Evolutionary conservation across 1,140 invertebrate species (phyloP).

Genomic region (Cotesia chilonis): DNA sequence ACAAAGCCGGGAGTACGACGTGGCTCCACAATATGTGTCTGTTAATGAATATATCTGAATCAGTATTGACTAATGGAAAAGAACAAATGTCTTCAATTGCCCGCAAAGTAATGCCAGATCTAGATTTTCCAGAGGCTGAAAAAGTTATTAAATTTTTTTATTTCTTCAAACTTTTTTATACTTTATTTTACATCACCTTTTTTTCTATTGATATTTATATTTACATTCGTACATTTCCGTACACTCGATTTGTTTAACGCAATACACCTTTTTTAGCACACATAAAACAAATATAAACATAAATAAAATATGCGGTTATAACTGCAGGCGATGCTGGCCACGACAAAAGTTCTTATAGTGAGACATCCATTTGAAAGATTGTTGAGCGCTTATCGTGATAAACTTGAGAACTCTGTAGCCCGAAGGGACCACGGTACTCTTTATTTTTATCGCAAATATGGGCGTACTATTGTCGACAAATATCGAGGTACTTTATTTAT

Average conservation of each 20-base stretch:
- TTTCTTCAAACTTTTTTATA: constrained; percentile 25
- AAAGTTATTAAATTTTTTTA: constrained; percentile 45
- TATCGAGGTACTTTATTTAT: constrained; percentile 58
- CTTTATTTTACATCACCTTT: constrained; percentile 15
- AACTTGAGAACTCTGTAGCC: constrained; percentile 67
- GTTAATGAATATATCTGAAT: constrained; percentile 55
- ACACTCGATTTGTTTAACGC: too few relatives aligned
- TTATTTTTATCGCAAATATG: constrained; percentile 70
- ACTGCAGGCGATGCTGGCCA: constrained; percentile 58
- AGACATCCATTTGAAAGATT: constrained; percentile 74
- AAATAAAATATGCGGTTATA: too few relatives aligned
- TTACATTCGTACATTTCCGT: not conserved
- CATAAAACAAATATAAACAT: too few relatives aligned
- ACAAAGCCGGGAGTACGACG: constrained; percentile 68
- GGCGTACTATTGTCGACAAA: constrained; percentile 67
- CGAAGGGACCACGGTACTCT: constrained; percentile 65
- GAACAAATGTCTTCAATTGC: constrained; percentile 62
- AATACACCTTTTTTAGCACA: too few relatives aligned
- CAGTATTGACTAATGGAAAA: constrained; percentile 52
- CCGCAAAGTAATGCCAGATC: constrained; percentile 59
- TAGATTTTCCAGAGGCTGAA: constrained; percentile 62
- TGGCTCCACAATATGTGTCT: constrained; percentile 67
- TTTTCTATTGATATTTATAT: not conserved
- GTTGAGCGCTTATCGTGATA: constrained; percentile 73
- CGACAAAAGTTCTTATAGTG: constrained; percentile 60